A percentile compares a stretch with the other conserved stretches of the same genome.
These are phyloP conservation scores for Leucopternis melanops DNA, from an alignment of 2,113 vertebrate genomes.

Conservation along the genomic window DNA sequence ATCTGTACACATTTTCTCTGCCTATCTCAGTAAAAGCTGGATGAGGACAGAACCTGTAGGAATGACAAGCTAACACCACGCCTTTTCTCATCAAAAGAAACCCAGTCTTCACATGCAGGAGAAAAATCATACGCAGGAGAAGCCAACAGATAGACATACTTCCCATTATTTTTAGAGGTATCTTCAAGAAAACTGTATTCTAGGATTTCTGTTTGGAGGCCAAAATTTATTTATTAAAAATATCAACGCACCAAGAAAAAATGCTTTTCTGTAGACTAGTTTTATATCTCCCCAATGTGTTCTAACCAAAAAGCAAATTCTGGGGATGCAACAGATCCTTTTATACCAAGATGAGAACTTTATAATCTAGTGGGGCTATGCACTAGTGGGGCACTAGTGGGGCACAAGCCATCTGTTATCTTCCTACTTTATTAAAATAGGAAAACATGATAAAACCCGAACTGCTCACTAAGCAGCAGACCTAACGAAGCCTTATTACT, in stretches of 20 bases:
- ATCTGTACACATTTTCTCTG: background rate
- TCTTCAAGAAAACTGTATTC: background rate
- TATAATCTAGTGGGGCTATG: background rate
- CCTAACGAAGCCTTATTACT: background rate
- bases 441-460: background rate
- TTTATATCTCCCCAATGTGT: background rate
- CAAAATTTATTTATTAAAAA: background rate
- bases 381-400: no score
- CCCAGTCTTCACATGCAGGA: background rate
- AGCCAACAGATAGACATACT: background rate
- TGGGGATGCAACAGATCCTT: background rate
- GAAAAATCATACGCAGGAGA: background rate
- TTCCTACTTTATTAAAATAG: background rate
- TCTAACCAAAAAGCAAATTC: background rate
- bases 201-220: background rate
- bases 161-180: background rate
- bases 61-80: background rate
- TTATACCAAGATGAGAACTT: background rate
- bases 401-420: background rate
- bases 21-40: background rate
- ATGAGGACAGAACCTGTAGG: background rate
- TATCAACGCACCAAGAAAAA: background rate
- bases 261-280: background rate
- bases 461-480: background rate
- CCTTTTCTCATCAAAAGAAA: background rate